Percentiles rank a stretch among this genome's conserved stretches.
phyloP scores from a whole-genome alignment of 1,140 invertebrate species.

The Oncopeltus fasciatus region DNA sequence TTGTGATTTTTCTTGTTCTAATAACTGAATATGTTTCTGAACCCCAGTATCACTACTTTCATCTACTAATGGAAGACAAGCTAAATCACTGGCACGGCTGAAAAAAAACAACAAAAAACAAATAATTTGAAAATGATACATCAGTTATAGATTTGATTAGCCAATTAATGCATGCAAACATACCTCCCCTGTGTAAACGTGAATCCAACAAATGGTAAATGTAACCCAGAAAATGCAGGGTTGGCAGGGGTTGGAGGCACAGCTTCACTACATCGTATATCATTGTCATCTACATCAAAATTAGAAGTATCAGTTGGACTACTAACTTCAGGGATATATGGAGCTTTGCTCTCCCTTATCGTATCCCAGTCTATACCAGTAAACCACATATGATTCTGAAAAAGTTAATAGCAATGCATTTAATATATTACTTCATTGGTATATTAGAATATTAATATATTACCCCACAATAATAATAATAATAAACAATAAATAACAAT shows the following conservation, averaged over 20 bases:
- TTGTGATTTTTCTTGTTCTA: slow-evolving; percentile 53
- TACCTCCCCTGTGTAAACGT: slow-evolving; percentile 83
- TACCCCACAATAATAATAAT: no score
- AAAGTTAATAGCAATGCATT: slow-evolving; percentile 14
- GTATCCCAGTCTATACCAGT: slow-evolving; percentile 82
- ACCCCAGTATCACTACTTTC: slow-evolving; percentile 12
- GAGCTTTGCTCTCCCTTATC: slow-evolving; percentile 73
- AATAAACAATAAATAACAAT: no score
- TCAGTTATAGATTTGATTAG: no score
- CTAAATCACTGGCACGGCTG: slow-evolving; percentile 12
- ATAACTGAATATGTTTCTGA: slow-evolving; percentile 38
- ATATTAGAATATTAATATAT: no score
- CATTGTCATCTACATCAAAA: slow-evolving; percentile 95
- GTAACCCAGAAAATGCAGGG: slow-evolving; percentile 85
- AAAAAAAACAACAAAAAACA: background rate
- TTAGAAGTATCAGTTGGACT: slow-evolving; percentile 98
- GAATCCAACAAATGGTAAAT: slow-evolving; percentile 96
- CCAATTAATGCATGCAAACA: slow-evolving; percentile 21
- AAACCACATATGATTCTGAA: slow-evolving; percentile 85
- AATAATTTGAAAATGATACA: no score
- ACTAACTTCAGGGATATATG: slow-evolving; percentile 91
- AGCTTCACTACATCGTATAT: slow-evolving; percentile 71
- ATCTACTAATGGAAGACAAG: slow-evolving; percentile 9
- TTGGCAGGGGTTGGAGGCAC: slow-evolving; percentile 73
- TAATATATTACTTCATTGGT: no score